Base-by-base conservation (phyloP, 1,140 invertebrate genomes). In the Chymomyza costata region DNA sequence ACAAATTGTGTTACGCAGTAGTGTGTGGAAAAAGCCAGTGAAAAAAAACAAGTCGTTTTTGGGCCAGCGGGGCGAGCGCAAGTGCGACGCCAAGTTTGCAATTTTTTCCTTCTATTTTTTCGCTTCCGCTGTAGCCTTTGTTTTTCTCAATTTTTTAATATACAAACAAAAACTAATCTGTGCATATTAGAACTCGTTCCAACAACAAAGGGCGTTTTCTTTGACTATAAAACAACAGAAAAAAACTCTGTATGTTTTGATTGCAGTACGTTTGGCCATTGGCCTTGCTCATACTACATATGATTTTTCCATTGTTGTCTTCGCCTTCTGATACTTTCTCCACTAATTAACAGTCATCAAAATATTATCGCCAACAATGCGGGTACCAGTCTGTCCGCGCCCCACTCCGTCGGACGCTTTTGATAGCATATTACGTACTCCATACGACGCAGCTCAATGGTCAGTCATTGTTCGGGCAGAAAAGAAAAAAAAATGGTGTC, bases 11-110 rank as follows among this genome's bases (percentile, higher is more conserved):
- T 25, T 25, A 25, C 21, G 21, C 21, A 25, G 21, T 28, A 58
- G 37, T 48, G 37, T 48, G 60, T 58, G 51, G 49, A 71, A 73
- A 61, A 80, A 61, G 63, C 73, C 64, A 80, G 44, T 61, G 73
- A 59, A 71, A 66, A 80, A 80, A 80, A 80, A 80, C 73, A 80
- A 80, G 73, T 80, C 37, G 55, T 58, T 71, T 46, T 35, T 64
- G n/a, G 54, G 11, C 13, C 32, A 13, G 37, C 19, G 37, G 40
- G 35, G n/a, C n/a, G 44, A 38, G 32, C 30, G 30, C 18, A 34
- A 25, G 48, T 40, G 40, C 16, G 16, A 31, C 16, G 25, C 14
- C 14, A 8, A 28, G 41, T 18, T 45, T 6, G 35, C 39, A 61
- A 32, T 56, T 48, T 57, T n/a, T n/a, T n/a, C n/a, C n/a, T n/a